phyloP scores from a whole-genome alignment of 2,113 vertebrate species.

The Osmerus mordax region DNA sequence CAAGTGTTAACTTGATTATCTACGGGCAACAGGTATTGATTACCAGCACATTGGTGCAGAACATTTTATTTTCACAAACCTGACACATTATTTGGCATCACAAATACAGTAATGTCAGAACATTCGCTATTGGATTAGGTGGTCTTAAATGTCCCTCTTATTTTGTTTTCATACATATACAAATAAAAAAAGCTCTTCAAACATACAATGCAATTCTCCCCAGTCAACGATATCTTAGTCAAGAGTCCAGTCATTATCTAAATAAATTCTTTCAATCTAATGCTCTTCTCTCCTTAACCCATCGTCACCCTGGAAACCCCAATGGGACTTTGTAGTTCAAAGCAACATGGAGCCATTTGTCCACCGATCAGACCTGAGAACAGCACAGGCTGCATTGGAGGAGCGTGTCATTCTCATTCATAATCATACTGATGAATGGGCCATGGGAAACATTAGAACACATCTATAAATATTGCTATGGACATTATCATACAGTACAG shows the following conservation, averaged over 20 bases:
- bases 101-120: slow-evolving; percentile 54
- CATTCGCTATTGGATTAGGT: slow-evolving; percentile 51
- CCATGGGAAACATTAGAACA: slow-evolving; percentile 65
- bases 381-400: slow-evolving; percentile 55
- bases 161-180: slow-evolving; percentile 49
- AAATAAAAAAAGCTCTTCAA: slow-evolving; percentile 50
- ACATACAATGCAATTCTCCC: slow-evolving; percentile 60
- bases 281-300: slow-evolving; percentile 38
- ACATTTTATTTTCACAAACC: slow-evolving; percentile 58
- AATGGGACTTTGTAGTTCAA: slow-evolving; percentile 48
- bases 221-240: slow-evolving; percentile 59
- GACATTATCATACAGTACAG: slow-evolving; percentile 79
- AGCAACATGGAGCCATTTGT: slow-evolving; percentile 48
- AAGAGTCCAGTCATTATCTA: slow-evolving; percentile 36
- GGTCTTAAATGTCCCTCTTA: slow-evolving; percentile 65
- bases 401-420: slow-evolving; percentile 40
- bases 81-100: slow-evolving; percentile 71
- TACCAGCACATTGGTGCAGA: not conserved
- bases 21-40: not conserved
- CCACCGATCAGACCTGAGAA: slow-evolving; percentile 63
- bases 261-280: slow-evolving; percentile 23
- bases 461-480: slow-evolving; percentile 81
- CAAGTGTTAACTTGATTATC: slow-evolving; percentile 57
- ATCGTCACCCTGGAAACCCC: slow-evolving; percentile 58
- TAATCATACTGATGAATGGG: slow-evolving; percentile 57